Base-by-base conservation (phyloP, 2,113 vertebrate species). In the Peromyscus californicus region DNA sequence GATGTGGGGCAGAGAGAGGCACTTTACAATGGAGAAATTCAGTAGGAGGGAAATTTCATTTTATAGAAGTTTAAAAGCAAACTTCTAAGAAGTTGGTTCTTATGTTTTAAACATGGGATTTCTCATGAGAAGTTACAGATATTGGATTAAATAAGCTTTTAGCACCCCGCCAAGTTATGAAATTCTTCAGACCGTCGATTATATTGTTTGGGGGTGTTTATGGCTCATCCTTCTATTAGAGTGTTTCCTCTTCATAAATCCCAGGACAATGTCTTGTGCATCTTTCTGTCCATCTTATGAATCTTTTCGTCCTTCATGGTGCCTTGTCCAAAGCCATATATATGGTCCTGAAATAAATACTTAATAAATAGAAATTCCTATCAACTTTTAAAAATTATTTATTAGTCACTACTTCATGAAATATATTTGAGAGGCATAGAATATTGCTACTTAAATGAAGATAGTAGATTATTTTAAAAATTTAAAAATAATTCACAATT, bases 11-110 rank as follows among this genome's bases (percentile, higher is more conserved):
- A n/a, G 3, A 75, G 3, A 61, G 85, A 85, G 5, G 10, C 26
- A 69, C 93, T 93, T 94, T 29, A 72, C 67, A 92, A 74, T 74
- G 26, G 94, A 79, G 74, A 69, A 91, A 39, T 82, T 45, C 39
- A 90, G 80, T 36, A 74, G 69, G 85, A 72, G 70, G 61, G n/a
- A 90, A 90, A 84, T 86, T 11, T 84, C 3, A 33, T 26, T 92
- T 79, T 45, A 63, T n/a, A 3, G 74, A 89, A 69, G 31, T 7
- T 69, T 87, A 90, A 79, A 82, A 31, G 22, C 95, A 26, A 92
- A 91, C 24, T 94, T 91, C 76, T 69, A 63, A 95, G 84, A 96
- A 89, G 94, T 95, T 69, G 92, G 75, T 54, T 89, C 69, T 95
- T 36, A 59, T 87, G 12, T 95, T 95, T 90, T 79, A 70, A 93